Evolutionary conservation across 2,797 vertebrate species (phyloP).

Genomic region (Masticophis lateralis): DNA sequence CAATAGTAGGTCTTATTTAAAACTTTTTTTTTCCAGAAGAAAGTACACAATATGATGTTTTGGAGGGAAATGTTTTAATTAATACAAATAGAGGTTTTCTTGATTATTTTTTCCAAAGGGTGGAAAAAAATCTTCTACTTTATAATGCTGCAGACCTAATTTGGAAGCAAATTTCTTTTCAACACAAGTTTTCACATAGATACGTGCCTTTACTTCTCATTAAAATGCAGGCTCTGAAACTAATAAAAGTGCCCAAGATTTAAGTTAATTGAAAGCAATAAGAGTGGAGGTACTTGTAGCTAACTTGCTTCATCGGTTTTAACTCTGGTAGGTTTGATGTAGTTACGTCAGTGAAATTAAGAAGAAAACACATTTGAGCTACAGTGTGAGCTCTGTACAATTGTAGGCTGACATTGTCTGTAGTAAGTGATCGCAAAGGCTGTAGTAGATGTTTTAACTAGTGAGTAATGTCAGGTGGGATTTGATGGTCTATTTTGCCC

Average conservation of each 20-base stretch:
- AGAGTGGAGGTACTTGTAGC: neutral
- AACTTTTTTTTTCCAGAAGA: neutral
- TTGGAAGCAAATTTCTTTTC: slow-evolving; percentile 7
- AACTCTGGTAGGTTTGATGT: neutral
- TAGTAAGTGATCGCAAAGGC: slow-evolving; percentile 60
- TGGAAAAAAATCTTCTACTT: slow-evolving; percentile 28
- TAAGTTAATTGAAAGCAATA: neutral
- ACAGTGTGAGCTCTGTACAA: slow-evolving; percentile 3
- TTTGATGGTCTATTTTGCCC: slow-evolving; percentile 52
- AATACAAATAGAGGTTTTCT: slow-evolving; percentile 29
- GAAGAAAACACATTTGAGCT: neutral
- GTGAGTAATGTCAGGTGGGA: slow-evolving; percentile 52
- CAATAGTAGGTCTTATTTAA: slow-evolving; percentile 47
- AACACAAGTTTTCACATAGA: neutral
- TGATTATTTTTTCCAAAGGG: slow-evolving; percentile 28
- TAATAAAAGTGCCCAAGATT: neutral
- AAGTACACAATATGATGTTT: slow-evolving; percentile 36
- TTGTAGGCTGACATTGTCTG: slow-evolving; percentile 43
- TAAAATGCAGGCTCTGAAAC: neutral
- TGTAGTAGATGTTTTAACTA: slow-evolving; percentile 56
- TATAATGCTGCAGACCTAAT: slow-evolving; percentile 25
- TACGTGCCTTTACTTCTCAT: neutral
- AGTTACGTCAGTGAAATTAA: neutral
- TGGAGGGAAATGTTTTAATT: neutral
- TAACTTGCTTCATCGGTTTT: neutral